These are phyloP conservation scores for Epistrophella euchroma DNA, from an alignment of 2,888 invertebrate species.

Conservation along the genomic window DNA sequence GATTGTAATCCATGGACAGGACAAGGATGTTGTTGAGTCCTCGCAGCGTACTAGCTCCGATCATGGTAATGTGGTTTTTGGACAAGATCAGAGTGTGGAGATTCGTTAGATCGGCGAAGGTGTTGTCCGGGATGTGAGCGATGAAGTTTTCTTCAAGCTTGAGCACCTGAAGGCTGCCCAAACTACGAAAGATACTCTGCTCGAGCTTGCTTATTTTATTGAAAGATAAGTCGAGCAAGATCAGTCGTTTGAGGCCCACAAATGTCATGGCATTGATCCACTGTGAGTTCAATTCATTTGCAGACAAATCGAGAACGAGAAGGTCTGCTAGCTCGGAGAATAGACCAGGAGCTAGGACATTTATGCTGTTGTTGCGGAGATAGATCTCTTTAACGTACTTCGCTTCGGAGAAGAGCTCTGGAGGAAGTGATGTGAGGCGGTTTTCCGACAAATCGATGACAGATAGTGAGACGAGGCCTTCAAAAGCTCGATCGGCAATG, in stretches of 20 bases:
- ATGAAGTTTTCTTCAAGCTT: conserved; percentile 94
- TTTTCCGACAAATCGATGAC: conserved; percentile 95
- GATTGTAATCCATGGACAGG: conserved; percentile 93
- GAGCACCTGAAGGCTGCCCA: conserved; percentile 92
- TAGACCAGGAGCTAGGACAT: conserved; percentile 92
- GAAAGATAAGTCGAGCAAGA: conserved; percentile 92
- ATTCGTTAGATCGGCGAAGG: conserved; percentile 94
- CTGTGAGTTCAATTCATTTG: conserved; percentile 92
- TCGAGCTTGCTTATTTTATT: conserved; percentile 93
- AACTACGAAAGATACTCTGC: conserved; percentile 91
- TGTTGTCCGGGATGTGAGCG: conserved; percentile 92
- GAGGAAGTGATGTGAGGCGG: conserved; percentile 93
- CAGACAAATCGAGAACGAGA: conserved; percentile 91
- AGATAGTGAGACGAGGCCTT: conserved; percentile 91
- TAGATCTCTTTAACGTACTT: conserved; percentile 94
- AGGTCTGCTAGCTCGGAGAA: conserved; percentile 93
- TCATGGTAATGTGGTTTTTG: conserved; percentile 92
- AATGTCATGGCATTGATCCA: conserved; percentile 95
- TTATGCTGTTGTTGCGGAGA: conserved; percentile 95
- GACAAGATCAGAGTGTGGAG: conserved; percentile 94
- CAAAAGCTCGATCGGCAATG: conserved; percentile 93
- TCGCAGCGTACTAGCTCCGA: conserved; percentile 93
- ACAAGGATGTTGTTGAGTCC: conserved; percentile 93
- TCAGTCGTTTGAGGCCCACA: conserved; percentile 93
- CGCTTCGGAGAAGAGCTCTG: conserved; percentile 92